Evolutionary conservation across 2,888 invertebrate genomes (phyloP).

Genomic region (Carterocephalus palaemon): DNA sequence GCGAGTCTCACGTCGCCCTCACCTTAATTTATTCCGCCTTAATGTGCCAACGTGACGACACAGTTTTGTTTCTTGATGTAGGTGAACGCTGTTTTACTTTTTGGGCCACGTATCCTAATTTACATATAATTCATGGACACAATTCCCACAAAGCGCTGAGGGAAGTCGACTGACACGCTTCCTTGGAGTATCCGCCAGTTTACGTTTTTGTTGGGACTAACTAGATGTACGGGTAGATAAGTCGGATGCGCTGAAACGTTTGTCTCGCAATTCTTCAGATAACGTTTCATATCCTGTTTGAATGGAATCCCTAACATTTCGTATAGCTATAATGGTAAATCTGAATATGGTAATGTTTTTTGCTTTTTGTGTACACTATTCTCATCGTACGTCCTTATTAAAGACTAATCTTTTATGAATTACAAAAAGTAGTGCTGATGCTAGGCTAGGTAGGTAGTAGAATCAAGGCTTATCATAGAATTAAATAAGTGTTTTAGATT

Average conservation of each 20-base stretch:
- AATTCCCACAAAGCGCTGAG: constrained; percentile 22
- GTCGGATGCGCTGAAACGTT: too few relatives aligned
- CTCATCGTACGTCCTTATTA: too few relatives aligned
- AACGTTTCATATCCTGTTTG: too few relatives aligned
- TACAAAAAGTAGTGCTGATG: too few relatives aligned
- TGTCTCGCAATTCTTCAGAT: background rate
- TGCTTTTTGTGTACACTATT: too few relatives aligned
- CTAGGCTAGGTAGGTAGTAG: too few relatives aligned
- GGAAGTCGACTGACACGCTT: constrained; percentile 21
- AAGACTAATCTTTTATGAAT: too few relatives aligned
- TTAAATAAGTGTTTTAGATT: too few relatives aligned
- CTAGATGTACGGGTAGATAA: background rate
- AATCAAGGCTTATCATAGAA: too few relatives aligned
- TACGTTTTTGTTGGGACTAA: constrained; percentile 13
- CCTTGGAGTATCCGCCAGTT: constrained; percentile 9
- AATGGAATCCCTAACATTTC: too few relatives aligned
- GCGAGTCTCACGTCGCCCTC: constrained; percentile 17
- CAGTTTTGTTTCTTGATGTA: constrained; percentile 26
- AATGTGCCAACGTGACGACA: constrained; percentile 24
- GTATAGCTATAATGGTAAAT: too few relatives aligned
- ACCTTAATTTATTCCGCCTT: constrained; percentile 24
- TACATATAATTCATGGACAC: constrained; percentile 23
- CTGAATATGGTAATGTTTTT: too few relatives aligned
- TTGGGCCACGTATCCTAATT: constrained; percentile 25
- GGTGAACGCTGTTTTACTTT: constrained; percentile 23